Evolutionary conservation across 53 echinoderm and acorn worm genomes (phyloP), one percentile per base, ranked within the genome.

Genomic region (Antedon mediterranea): DNA sequence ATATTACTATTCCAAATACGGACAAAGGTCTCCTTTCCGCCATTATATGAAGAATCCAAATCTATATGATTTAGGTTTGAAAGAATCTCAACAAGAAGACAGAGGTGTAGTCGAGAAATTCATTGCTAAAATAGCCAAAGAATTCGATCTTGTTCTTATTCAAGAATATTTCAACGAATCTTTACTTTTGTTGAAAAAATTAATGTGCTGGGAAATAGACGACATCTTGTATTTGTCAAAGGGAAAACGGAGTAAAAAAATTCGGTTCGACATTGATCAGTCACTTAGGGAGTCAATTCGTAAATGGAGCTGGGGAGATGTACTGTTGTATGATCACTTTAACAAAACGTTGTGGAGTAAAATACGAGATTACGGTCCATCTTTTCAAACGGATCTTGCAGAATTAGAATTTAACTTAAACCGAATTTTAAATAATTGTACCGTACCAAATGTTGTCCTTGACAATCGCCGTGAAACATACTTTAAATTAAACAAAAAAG

Each of bases 321-420:
- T 80, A 0, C 76, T 77, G 80, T 74, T 87, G 7, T 87, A 84
- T 32, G 79, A 87, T 32, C 72, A 78, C 27, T 87, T 87, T 71
- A 87, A 87, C 73, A 30, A 32, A 33, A 87, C 87, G 2, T 87
- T 87, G 33, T 87, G 87, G 87, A 43, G 13, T 0, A 87, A 84
- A 44, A 84, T 87, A 30, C 29, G 43, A 33, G 78, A 76, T 0
- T 87, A 87, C 33, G 87, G 87, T 5, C 74, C 84, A 29, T 44
- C 32, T 28, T 87, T 87, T 37, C 15, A 57, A 23, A 28, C 77
- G 4, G 87, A 87, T 76, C 76, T 87, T 0, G 80, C 77, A 0
- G 28, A 84, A 31, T 80, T 84, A 30, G 89, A 89, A 9, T 34
- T 72, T 15, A 75, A 80, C 5, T 74, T 83, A 32, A 80, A 88